Evolutionary conservation across 2,888 invertebrate species (phyloP).

Genomic region (Zelleria hepariella): DNA sequence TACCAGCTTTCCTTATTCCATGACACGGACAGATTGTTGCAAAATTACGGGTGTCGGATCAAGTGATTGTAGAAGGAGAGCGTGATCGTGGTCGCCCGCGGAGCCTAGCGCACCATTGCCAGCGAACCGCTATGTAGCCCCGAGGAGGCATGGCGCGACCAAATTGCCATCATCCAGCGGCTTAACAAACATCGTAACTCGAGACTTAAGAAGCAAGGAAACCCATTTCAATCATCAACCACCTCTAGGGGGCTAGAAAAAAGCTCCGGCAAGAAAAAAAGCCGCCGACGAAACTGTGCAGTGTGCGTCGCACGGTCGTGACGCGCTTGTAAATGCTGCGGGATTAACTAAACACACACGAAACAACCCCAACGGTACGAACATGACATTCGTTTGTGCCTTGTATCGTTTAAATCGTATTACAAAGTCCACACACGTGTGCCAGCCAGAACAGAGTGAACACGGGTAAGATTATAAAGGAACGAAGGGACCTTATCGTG

Average conservation of each 20-base stretch:
- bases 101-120: conserved; percentile 29
- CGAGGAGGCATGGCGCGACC: conserved; percentile 25
- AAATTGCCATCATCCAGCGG: conserved; percentile 21
- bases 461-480: conserved; percentile 14
- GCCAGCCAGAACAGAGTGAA: conserved; percentile 14
- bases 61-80: not conserved
- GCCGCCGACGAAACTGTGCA: not conserved
- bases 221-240: conserved; percentile 54
- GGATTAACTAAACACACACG: conserved; percentile 33
- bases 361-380: conserved; percentile 33
- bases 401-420: conserved; percentile 44
- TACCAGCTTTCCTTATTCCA: not conserved
- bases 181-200: conserved; percentile 26
- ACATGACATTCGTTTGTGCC: conserved; percentile 33
- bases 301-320: conserved; percentile 32
- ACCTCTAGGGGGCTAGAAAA: conserved; percentile 33
- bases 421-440: conserved; percentile 45
- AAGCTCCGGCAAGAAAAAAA: conserved; percentile 22
- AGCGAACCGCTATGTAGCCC: conserved; percentile 23
- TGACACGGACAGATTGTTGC: conserved; percentile 1
- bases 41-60: not conserved
- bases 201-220: conserved; percentile 37
- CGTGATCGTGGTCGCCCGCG: conserved; percentile 33
- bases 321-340: conserved; percentile 50
- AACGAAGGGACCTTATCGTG: conserved; percentile 1